These are phyloP conservation scores for Drosophila repletoides DNA, from an alignment of 1,140 invertebrate genomes.

Conservation along the genomic window DNA sequence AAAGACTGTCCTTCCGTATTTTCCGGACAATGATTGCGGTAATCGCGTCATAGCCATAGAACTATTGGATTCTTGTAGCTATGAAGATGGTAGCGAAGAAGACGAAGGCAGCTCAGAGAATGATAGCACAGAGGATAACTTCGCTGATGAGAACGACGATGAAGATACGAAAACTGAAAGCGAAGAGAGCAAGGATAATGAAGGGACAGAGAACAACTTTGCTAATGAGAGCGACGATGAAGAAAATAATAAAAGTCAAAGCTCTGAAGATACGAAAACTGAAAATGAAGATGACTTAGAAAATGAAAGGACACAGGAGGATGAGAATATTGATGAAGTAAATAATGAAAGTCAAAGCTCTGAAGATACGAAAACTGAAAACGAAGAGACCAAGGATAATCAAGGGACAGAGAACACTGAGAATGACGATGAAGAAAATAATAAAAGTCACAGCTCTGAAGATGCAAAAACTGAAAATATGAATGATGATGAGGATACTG, in stretches of 20 bases:
- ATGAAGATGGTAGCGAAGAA: constrained; percentile 15
- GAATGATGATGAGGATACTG: not conserved
- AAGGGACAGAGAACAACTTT: too few species aligned
- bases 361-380: not conserved
- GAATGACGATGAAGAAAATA: not conserved
- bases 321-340: not conserved
- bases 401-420: not conserved
- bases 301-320: not conserved
- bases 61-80: constrained; percentile 68
- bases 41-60: constrained; percentile 73
- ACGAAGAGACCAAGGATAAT: not conserved
- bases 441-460: not conserved
- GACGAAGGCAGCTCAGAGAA: constrained; percentile 36
- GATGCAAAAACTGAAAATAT: not conserved
- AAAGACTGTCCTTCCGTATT: constrained; percentile 73
- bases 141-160: not conserved
- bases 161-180: not conserved
- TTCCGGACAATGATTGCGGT: constrained; percentile 77
- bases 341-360: not conserved
- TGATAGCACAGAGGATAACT: constrained; percentile 9
- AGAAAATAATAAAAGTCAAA: not conserved
- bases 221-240: not conserved
- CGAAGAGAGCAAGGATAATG: not conserved
- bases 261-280: not conserved
- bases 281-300: constrained; percentile 4